These are phyloP conservation scores for Globodera ellingtonae DNA, from an alignment of 1,140 invertebrate species.

Conservation along the genomic window DNA sequence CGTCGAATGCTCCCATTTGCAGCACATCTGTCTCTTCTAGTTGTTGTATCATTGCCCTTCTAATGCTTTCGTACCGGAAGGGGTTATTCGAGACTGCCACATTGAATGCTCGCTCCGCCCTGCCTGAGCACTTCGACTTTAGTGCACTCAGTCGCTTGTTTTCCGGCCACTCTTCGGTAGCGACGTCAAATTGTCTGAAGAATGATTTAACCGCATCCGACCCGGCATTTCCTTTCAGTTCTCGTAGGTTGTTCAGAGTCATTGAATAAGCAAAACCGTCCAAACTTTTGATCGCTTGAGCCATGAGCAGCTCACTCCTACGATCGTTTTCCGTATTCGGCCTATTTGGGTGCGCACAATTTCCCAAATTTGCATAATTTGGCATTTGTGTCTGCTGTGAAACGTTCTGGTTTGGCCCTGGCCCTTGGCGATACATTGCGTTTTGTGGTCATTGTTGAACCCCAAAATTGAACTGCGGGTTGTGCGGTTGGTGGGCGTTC, in stretches of 20 bases:
- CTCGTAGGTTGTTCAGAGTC: neutral
- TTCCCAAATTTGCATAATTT: too few relatives aligned
- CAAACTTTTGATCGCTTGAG: slow-evolving; percentile 6
- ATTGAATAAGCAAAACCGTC: neutral
- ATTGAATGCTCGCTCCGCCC: slow-evolving; percentile 1
- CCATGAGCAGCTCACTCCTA: too few relatives aligned
- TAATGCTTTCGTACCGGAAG: neutral
- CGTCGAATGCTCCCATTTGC: slow-evolving; percentile 9
- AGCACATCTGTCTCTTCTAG: neutral
- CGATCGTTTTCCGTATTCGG: too few relatives aligned
- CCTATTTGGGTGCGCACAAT: too few relatives aligned
- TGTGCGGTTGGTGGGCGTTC: too few relatives aligned
- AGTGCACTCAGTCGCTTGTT: neutral
- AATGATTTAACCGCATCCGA: neutral
- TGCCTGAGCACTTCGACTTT: slow-evolving; percentile 4
- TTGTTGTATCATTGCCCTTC: neutral
- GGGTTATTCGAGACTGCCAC: slow-evolving; percentile 1
- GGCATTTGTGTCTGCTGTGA: too few relatives aligned
- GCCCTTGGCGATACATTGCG: too few relatives aligned
- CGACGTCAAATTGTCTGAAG: neutral
- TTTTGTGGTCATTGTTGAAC: too few relatives aligned
- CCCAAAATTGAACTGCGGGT: too few relatives aligned
- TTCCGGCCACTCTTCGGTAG: neutral
- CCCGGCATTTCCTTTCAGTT: neutral
- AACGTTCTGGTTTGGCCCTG: too few relatives aligned